Base-by-base conservation (phyloP, 2,113 vertebrate genomes). In the Notarius quadriscutis region DNA sequence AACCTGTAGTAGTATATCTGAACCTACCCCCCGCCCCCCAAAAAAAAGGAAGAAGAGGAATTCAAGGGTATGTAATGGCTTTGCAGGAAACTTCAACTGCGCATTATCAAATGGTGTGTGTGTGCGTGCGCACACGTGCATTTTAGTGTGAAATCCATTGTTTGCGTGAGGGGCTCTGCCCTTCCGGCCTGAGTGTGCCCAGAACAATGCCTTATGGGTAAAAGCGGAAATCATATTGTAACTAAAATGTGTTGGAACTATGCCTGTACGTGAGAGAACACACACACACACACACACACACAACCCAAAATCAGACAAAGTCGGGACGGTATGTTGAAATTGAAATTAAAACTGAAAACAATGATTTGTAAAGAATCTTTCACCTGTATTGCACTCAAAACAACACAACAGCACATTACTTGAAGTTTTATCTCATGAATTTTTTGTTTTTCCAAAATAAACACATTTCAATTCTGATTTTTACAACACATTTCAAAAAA, bases 181-280 rank as follows among this genome's bases (percentile, higher is more conserved):
- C 88, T 87, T 91, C 90, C 88, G 82, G 82, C 78, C 51, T 48
- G 77, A 71, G 55, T 1, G 57, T 82, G 62, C 57, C 62, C 81
- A 87, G 85, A 87, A 91, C 87, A 89, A 89, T 89, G 84, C 74
- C 25, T 91, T 84, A 51, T 86, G 86, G 88, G 74, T 78, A 80
- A 75, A 62, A 14, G 60, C 60, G 77, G 74, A 84, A 87, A 82
- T 86, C 41, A 79, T 82, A 88, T 69, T 81, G 81, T 88, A 78
- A 88, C 81, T 87, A 71, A 81, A 77, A 85, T 74, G 30, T 84
- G 75, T 14, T 86, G 63, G 57, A 86, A 79, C 81, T 83, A 88
- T 25, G 65, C 80, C 71, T 81, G 27, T 81, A 69, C 41, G 85
- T 72, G 48, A 83, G 87, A 79, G 74, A 74, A 86, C 1, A 84